Evolutionary conservation across 1,140 invertebrate species (phyloP).

Genomic region (Carcinoscorpius rotundicauda): DNA sequence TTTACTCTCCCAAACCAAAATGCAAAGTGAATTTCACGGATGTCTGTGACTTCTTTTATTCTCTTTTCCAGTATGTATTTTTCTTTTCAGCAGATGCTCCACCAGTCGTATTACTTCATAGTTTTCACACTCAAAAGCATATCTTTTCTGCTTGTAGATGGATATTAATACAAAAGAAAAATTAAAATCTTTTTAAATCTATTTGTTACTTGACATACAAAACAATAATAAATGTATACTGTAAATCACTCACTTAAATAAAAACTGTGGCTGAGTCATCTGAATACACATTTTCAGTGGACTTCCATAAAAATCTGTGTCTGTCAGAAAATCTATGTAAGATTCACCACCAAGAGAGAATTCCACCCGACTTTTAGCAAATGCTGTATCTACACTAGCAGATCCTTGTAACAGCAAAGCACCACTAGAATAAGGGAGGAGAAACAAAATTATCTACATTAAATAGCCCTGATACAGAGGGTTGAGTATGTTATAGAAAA

Average conservation of each 20-base stretch:
- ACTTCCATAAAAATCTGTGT: constrained; percentile 64
- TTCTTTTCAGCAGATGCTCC: too few relatives aligned
- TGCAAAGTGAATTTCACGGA: too few relatives aligned
- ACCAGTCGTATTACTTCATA: too few relatives aligned
- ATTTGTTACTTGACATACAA: background rate
- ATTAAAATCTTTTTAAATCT: too few relatives aligned
- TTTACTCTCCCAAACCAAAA: too few relatives aligned
- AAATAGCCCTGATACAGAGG: too few relatives aligned
- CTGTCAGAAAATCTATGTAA: constrained; percentile 55
- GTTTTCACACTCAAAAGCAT: too few relatives aligned
- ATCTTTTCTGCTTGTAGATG: too few relatives aligned
- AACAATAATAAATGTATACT: constrained; percentile 3
- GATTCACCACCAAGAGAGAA: constrained; percentile 57
- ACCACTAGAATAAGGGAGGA: constrained; percentile 37
- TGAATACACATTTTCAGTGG: constrained; percentile 64
- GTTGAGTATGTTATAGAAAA: constrained; percentile 24
- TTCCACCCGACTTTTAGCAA: constrained; percentile 53
- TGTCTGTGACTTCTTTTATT: too few relatives aligned
- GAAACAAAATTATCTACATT: constrained; percentile 9
- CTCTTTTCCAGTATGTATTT: too few relatives aligned
- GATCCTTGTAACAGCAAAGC: constrained; percentile 53
- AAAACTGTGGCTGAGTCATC: constrained; percentile 53
- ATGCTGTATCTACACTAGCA: constrained; percentile 49
- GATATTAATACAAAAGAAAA: too few relatives aligned
- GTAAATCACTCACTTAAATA: constrained; percentile 42